Base-by-base conservation (phyloP, 2,888 invertebrate species). In the Neoaliturus tenellus region DNA sequence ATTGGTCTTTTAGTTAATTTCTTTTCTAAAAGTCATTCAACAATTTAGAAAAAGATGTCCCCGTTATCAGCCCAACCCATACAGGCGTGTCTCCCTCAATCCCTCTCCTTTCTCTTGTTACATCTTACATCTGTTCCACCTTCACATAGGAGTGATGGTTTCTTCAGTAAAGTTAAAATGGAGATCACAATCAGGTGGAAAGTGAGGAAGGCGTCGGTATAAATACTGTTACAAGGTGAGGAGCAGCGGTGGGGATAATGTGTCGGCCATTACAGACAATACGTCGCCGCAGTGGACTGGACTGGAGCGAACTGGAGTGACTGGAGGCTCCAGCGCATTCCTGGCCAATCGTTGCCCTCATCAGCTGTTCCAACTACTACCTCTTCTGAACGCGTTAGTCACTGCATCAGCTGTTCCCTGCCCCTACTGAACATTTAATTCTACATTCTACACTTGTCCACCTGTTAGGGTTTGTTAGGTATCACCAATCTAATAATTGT, bases 271-370 rank as follows among this genome's bases (percentile, higher is more conserved):
- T 44, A 14, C 62, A 62, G 62, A 28, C 62, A 62, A 62, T 62
- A 31, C 62, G 31, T 31, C 31, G 62, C 62, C 20, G 28, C 12
- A 28, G 62, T 28, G 62, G 62, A 5, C n/a, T 25, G 62, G 28
- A 28, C 12, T 28, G 28, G 1, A 23, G 51, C 51, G 20, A 3
- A 8, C 25, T 20, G 23, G 28, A 55, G 25, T 44, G 55, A 55
- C 20, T 55, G 55, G 55, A 14, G 25, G 28, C 62, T 62, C 62
- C 62, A 62, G 62, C 62, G n/a, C 71, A 71, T 71, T 41, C 41
- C 71, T 71, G 39, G 71, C 71, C 39, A 71, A 71, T 41, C 71
- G 41, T 71, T 71, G 71, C 71, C 71, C 71, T 71, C 71, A 71
- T 71, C 71, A 71, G 71, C 71, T 71, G 71, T 71, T 71, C 71